Evolutionary conservation across 1,140 invertebrate genomes (phyloP), one percentile per base, ranked within the genome.

Genomic region (Andricus grossulariae): DNA sequence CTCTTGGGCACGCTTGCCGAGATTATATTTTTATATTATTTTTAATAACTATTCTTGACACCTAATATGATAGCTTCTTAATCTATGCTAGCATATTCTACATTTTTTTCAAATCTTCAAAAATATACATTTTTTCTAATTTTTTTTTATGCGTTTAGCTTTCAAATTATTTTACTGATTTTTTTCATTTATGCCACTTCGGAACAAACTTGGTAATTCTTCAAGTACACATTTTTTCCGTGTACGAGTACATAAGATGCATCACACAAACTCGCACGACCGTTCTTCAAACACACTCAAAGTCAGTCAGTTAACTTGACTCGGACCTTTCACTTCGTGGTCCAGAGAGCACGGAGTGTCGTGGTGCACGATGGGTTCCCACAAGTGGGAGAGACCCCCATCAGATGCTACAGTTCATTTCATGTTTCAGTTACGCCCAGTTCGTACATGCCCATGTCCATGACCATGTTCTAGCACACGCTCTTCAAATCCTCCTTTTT

Each of bases 251-350:
- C 10, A 15, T 66, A 66, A 16, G 25, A 66, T 66, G 45, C 81
- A 74, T 76, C 76, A 50, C 74, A 57, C 76, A 50, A 75, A 45
- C 45, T 78, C 76, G 83, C 82, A 83, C 78, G 80, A 77, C 55
- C 74, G 73, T 80, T 82, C 84, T 82, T 83, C 80, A 76, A 87
- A 87, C 80, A 84, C 83, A 85, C 81, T 86, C 80, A 81, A 75
- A 79, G 84, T 82, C 83, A 88, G 84, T 84, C 86, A 84, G 86
- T 84, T 84, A 86, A 86, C 82, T 87, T 83, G 80, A 88, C 83
- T 85, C 82, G 85, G 83, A 87, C 88, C 89, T 90, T 90, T 90
- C 89, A 90, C 89, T 91, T 91, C 88, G 89, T 90, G 89, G 89
- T 89, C 89, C 87, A 90, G 88, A 87, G 88, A 90, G 84, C 88